These are phyloP conservation scores for Cebus imitator DNA, from an alignment of 2,113 vertebrate species.

Conservation along the genomic window DNA sequence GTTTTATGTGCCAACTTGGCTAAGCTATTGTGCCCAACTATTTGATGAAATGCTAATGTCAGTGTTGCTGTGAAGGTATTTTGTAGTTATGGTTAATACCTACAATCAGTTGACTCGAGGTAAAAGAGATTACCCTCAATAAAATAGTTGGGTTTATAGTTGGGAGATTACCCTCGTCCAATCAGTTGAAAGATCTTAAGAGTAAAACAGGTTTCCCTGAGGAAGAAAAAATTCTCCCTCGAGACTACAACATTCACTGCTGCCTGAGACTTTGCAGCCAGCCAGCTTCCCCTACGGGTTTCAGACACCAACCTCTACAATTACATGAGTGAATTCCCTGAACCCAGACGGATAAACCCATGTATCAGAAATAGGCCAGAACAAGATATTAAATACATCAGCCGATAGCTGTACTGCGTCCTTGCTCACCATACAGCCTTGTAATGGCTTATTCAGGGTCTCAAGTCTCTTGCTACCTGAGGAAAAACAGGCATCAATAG, in stretches of 20 bases:
- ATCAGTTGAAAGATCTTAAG: not conserved
- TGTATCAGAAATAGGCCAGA: conserved; percentile 9
- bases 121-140: not conserved
- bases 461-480: not conserved
- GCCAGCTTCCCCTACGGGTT: not conserved
- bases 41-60: not conserved
- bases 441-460: not conserved
- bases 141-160: not conserved
- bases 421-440: not conserved
- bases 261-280: not conserved
- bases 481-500: not conserved
- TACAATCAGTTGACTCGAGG: not conserved
- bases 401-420: not conserved
- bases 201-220: not conserved
- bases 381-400: not conserved
- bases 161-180: not conserved
- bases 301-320: not conserved
- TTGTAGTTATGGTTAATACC: not conserved
- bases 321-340: not conserved
- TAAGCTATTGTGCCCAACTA: not conserved
- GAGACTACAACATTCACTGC: not conserved
- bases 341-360: not conserved
- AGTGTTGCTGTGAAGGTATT: not conserved
- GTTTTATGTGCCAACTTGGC: not conserved
- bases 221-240: not conserved